These are phyloP conservation scores for Solea senegalensis DNA, from an alignment of 2,113 vertebrate species.

Conservation along the genomic window DNA sequence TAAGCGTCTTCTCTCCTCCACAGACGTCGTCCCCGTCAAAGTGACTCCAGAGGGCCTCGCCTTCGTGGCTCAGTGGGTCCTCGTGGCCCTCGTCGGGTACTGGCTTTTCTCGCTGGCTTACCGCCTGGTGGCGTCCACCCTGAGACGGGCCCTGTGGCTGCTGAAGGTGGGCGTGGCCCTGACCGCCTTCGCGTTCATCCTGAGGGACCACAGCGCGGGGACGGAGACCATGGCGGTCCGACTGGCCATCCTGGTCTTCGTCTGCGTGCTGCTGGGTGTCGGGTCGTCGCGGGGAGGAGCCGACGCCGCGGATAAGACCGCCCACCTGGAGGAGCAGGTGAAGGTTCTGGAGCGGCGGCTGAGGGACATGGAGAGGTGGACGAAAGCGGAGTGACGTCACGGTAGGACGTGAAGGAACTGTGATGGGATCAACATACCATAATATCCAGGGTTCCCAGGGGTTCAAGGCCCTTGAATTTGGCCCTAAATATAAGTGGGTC, in stretches of 20 bases:
- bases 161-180: slow-evolving; percentile 65
- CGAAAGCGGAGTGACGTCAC: slow-evolving; percentile 32
- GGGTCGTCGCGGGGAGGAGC: slow-evolving; percentile 16
- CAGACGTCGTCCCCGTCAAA: slow-evolving; percentile 48
- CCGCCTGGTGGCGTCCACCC: slow-evolving; percentile 56
- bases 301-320: not conserved
- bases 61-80: slow-evolving; percentile 69
- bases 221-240: slow-evolving; percentile 64
- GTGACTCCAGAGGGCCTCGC: slow-evolving; percentile 71
- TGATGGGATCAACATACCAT: no score
- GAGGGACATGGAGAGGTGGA: slow-evolving; percentile 68
- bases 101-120: slow-evolving; percentile 71
- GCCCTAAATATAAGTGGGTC: no score
- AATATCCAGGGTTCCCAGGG: no score
- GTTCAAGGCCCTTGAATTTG: no score
- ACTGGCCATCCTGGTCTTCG: slow-evolving; percentile 60
- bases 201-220: slow-evolving; percentile 63
- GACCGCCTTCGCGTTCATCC: slow-evolving; percentile 63
- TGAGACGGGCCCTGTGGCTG: slow-evolving; percentile 68
- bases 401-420: no score
- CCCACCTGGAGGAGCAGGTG: slow-evolving; percentile 68
- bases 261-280: slow-evolving; percentile 70
- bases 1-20: not conserved
- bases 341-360: slow-evolving; percentile 68
- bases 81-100: slow-evolving; percentile 70